Evolutionary conservation across 2,888 invertebrate genomes (phyloP).

Genomic region (Tetranychus piercei): DNA sequence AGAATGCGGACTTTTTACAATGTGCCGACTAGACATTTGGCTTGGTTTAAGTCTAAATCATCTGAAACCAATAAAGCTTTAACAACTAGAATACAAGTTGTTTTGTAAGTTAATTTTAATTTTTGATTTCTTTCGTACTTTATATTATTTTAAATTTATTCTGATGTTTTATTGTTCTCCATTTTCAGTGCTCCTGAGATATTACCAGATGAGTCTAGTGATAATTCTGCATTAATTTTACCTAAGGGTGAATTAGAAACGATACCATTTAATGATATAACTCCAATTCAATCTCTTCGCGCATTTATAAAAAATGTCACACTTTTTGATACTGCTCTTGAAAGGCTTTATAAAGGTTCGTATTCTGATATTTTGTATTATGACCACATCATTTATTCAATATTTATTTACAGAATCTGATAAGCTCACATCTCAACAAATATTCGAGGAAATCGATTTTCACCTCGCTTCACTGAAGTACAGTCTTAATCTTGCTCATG

Average conservation of each 20-base stretch:
- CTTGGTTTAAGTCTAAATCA: neutral
- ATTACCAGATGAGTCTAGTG: neutral
- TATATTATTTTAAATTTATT: neutral
- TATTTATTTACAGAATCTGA: neutral
- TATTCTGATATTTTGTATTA: neutral
- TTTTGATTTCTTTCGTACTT: neutral
- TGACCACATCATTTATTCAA: neutral
- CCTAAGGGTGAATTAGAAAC: neutral
- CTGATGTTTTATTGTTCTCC: neutral
- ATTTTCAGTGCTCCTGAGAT: neutral
- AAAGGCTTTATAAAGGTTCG: neutral
- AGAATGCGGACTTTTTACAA: too few relatives aligned
- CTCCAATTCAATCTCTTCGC: neutral
- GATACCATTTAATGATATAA: constrained; percentile 6
- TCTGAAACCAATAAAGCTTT: neutral
- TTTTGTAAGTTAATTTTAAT: neutral
- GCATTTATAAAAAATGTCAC: constrained; percentile 2
- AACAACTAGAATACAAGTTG: neutral
- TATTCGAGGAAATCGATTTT: neutral
- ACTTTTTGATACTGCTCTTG: neutral
- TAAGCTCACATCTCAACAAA: neutral
- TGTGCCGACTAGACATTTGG: neutral
- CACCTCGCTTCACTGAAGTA: neutral
- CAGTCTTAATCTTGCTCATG: neutral
- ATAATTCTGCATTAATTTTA: neutral